Percentiles rank a stretch among this genome's conserved stretches.
These are phyloP conservation scores for Stenodera caucasica DNA, from an alignment of 2,888 invertebrate genomes.

Conservation along the genomic window DNA sequence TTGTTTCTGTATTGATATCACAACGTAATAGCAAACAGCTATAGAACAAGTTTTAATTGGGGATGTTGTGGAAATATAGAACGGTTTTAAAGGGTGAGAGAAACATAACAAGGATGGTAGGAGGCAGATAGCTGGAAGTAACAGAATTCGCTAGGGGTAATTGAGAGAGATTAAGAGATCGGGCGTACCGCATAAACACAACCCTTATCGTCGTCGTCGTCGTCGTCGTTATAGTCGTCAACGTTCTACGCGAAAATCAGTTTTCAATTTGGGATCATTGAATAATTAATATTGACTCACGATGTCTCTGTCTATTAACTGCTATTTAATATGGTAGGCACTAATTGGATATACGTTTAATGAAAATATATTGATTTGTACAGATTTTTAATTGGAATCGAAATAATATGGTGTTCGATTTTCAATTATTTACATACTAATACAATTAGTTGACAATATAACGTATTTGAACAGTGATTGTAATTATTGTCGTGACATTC, in stretches of 20 bases:
- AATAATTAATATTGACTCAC: slow-evolving; percentile 52
- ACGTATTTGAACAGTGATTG: neutral
- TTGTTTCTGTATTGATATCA: neutral
- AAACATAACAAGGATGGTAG: slow-evolving; percentile 17
- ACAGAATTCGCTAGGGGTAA: slow-evolving; percentile 47
- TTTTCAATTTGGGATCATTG: slow-evolving; percentile 52
- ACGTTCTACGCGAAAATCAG: slow-evolving; percentile 41
- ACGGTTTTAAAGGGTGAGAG: slow-evolving; percentile 28
- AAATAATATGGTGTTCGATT: neutral
- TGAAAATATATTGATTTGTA: slow-evolving; percentile 20
- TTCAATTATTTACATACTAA: neutral
- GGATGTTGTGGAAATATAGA: slow-evolving; percentile 33
- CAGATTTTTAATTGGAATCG: neutral
- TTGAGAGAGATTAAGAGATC: slow-evolving; percentile 54
- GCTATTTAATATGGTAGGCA: slow-evolving; percentile 36
- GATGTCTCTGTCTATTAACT: slow-evolving; percentile 43
- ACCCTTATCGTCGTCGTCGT: slow-evolving; percentile 33
- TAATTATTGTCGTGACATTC: neutral
- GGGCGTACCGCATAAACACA: slow-evolving; percentile 53
- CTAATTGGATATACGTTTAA: slow-evolving; percentile 36
- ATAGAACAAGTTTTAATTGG: slow-evolving; percentile 40
- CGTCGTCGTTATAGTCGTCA: too few species aligned
- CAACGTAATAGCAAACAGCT: slow-evolving; percentile 36
- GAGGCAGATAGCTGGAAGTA: slow-evolving; percentile 37
- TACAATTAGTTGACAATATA: neutral